phyloP scores from a whole-genome alignment of 2,888 invertebrate genomes.

The Erebia epiphron region DNA sequence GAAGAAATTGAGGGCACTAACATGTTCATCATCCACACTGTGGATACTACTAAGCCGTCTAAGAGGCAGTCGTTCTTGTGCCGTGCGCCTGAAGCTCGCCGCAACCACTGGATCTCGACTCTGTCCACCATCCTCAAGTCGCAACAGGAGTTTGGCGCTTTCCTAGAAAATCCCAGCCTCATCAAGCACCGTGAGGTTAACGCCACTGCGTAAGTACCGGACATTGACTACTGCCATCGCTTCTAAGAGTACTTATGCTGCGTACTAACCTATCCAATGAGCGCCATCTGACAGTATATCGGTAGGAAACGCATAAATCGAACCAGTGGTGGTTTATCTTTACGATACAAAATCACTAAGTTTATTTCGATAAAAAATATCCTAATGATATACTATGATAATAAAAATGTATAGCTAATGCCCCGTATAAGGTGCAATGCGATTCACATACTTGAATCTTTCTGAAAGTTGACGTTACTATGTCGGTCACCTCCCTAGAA shows the following conservation, averaged over 20 bases:
- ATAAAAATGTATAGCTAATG: too few species aligned
- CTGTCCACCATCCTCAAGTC: constrained; percentile 94
- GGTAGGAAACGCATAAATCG: too few species aligned
- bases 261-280: background rate
- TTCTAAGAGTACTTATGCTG: background rate
- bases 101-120: constrained; percentile 92
- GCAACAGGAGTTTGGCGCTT: constrained; percentile 96
- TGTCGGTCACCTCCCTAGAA: too few species aligned
- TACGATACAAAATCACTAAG: too few species aligned
- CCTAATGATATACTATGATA: too few species aligned
- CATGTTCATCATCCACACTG: constrained; percentile 82
- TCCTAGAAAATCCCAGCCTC: constrained; percentile 96
- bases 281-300: too few species aligned
- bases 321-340: too few species aligned
- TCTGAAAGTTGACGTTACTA: too few species aligned
- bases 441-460: too few species aligned
- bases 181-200: constrained; percentile 66
- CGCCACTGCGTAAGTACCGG: constrained; percentile 66
- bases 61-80: constrained; percentile 88
- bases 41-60: constrained; percentile 88
- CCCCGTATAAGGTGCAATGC: too few species aligned
- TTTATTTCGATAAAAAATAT: too few species aligned
- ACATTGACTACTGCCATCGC: background rate
- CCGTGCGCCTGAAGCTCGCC: constrained; percentile 88
- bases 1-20: constrained; percentile 80